Evolutionary conservation across 2,888 invertebrate species (phyloP).

Genomic region (Drosophila suboccidentalis): DNA sequence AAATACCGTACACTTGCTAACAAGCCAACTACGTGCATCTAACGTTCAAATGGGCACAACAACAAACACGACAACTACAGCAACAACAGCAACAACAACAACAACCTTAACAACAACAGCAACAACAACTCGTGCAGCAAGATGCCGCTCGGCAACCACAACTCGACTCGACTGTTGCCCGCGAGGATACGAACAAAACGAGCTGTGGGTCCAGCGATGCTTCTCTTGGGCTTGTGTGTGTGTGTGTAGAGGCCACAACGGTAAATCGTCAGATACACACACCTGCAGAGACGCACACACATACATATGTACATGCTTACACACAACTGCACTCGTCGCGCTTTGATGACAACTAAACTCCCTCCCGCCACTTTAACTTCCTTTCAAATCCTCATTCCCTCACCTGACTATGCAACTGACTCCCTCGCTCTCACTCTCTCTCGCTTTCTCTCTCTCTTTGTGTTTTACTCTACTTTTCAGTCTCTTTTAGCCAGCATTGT

Average conservation of each 20-base stretch:
- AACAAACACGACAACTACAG: slow-evolving; percentile 29
- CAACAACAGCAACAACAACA: slow-evolving; percentile 15
- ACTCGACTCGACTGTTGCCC: slow-evolving; percentile 40
- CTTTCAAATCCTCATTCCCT: neutral
- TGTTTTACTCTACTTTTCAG: neutral
- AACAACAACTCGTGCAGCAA: slow-evolving; percentile 31
- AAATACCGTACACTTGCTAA: slow-evolving; percentile 76
- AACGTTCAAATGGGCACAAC: slow-evolving; percentile 72
- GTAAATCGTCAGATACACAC: slow-evolving; percentile 68
- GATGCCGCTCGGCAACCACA: slow-evolving; percentile 51
- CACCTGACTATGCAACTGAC: slow-evolving; percentile 8
- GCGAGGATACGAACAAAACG: slow-evolving; percentile 49
- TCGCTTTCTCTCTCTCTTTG: neutral
- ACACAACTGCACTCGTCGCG: slow-evolving; percentile 33
- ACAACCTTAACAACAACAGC: slow-evolving; percentile 13
- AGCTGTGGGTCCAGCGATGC: slow-evolving; percentile 34
- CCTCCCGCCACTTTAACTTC: slow-evolving; percentile 25
- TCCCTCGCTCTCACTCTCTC: neutral
- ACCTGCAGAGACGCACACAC: slow-evolving; percentile 14
- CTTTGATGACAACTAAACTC: slow-evolving; percentile 66
- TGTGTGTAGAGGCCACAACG: slow-evolving; percentile 69
- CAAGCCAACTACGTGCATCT: slow-evolving; percentile 76
- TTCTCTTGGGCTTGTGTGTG: neutral
- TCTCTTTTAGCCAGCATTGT: slow-evolving; percentile 7
- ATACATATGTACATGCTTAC: slow-evolving; percentile 19